Conservation (phyloP, 2,113 vertebrate species). For the Phoxinus phoxinus region DNA sequence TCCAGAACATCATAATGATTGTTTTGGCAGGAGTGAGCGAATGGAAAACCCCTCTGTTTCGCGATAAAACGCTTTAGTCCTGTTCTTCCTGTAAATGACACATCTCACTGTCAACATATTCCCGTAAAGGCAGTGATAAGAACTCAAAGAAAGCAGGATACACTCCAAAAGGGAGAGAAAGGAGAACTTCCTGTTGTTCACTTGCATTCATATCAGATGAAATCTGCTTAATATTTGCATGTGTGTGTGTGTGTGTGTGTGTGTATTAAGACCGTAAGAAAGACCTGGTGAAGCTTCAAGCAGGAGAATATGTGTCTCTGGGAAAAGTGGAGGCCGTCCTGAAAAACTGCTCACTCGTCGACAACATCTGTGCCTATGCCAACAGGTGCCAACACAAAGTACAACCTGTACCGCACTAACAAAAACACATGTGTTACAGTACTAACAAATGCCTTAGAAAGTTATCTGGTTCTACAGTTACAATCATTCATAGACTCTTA, state of each 20-base stretch:
- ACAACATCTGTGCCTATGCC: constrained; percentile 96
- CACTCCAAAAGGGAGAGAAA: neutral
- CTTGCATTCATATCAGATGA: neutral
- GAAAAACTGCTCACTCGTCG: constrained; percentile 90
- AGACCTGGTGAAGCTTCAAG: constrained; percentile 95
- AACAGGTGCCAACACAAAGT: constrained; percentile 80
- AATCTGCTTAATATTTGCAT: neutral
- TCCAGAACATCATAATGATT: neutral
- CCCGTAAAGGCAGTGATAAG: neutral
- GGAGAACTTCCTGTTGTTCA: neutral
- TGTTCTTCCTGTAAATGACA: constrained; percentile 15
- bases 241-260: constrained; percentile 46
- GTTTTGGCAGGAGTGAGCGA: neutral
- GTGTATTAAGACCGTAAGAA: constrained; percentile 88
- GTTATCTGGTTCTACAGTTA: neutral
- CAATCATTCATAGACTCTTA: too few species aligned
- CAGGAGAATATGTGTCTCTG: constrained; percentile 94
- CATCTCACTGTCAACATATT: constrained; percentile 5
- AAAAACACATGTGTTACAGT: neutral
- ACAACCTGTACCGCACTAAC: neutral
- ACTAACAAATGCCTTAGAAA: neutral
- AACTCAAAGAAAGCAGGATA: neutral
- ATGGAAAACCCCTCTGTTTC: neutral
- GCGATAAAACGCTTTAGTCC: neutral
- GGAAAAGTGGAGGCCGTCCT: constrained; percentile 94